Evolutionary conservation across 2,113 vertebrate genomes (phyloP), one percentile per base, ranked within the genome.

Genomic region (Oryzias woworae): DNA sequence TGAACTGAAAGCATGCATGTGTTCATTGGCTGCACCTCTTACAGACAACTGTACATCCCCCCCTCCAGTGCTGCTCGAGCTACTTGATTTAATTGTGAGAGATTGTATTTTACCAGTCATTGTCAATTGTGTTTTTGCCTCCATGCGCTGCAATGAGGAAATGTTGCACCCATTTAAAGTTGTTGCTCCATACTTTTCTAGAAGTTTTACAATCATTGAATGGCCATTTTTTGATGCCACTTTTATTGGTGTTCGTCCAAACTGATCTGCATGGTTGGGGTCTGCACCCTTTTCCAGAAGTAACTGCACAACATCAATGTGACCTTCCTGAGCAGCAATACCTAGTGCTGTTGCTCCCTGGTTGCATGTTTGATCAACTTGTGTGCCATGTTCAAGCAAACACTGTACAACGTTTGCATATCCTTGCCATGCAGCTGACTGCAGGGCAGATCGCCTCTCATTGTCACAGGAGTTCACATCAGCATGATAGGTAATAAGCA

Each of bases 191-290:
- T 98, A 98, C 80, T 96, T 96, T 83, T 99, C 97, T 71, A 99
- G 82, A 62, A 98, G 91, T 79, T 97, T 97, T 55, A 96, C 94
- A 63, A 99, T 98, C 67, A 91, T 91, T 0, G 94, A 88, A 74
- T 98, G 97, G 55, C 96, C 95, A 0, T 97, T 97, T 89, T 98
- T 98, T 58, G 96, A 95, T 18, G 97, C 97, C n/a, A 99, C 97
- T 5, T 96, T 92, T 94, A 98, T 96, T 24, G 96, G 96, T 0
- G 97, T 98, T 63, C 96, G 96, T 18, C 97, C 97, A 58, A 98
- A 98, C 26, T 99, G 97, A 81, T 99, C 97, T 0, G 97, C 97
- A 0, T 98, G 97, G 77, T 97, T 98, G 2, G 97, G 96, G 71
- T 99, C 96, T 0, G 96, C 97, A 12, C 95, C 90, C 0, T 97